These are phyloP conservation scores for Phaedon cochleariae DNA, from an alignment of 2,888 invertebrate genomes.

Conservation along the genomic window DNA sequence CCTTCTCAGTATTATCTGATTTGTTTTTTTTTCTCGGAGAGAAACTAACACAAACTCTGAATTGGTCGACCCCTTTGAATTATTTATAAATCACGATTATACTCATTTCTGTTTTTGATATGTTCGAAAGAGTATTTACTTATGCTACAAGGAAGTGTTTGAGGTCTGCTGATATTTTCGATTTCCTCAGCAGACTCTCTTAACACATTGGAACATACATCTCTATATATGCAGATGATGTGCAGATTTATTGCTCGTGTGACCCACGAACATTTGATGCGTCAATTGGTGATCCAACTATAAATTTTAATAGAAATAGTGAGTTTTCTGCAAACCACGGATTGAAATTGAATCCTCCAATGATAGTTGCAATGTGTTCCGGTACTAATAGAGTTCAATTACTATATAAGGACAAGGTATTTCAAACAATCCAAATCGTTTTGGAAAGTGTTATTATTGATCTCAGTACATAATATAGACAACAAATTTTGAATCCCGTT, in stretches of 20 bases:
- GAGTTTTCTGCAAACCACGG: neutral
- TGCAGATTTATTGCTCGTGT: neutral
- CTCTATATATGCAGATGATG: neutral
- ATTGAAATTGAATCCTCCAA: neutral
- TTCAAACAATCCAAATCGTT: neutral
- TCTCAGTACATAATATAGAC: neutral
- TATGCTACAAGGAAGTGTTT: conserved; percentile 8
- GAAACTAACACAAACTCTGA: too few species aligned
- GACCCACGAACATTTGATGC: neutral
- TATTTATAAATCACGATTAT: too few species aligned
- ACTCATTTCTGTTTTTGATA: too few species aligned
- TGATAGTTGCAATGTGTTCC: neutral
- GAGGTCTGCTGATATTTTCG: neutral
- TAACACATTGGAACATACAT: neutral
- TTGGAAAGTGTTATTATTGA: neutral
- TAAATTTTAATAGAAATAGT: neutral
- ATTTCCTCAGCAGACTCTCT: neutral
- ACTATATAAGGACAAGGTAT: neutral
- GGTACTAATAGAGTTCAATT: too few species aligned
- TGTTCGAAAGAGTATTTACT: too few species aligned
- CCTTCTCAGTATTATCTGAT: too few species aligned
- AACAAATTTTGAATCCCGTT: neutral
- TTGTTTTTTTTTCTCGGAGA: too few species aligned
- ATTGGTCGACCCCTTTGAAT: too few species aligned
- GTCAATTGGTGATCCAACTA: neutral